Evolutionary conservation across 2,797 vertebrate genomes (phyloP), one percentile per base, ranked within the genome.

Genomic region (Varecia variegata): DNA sequence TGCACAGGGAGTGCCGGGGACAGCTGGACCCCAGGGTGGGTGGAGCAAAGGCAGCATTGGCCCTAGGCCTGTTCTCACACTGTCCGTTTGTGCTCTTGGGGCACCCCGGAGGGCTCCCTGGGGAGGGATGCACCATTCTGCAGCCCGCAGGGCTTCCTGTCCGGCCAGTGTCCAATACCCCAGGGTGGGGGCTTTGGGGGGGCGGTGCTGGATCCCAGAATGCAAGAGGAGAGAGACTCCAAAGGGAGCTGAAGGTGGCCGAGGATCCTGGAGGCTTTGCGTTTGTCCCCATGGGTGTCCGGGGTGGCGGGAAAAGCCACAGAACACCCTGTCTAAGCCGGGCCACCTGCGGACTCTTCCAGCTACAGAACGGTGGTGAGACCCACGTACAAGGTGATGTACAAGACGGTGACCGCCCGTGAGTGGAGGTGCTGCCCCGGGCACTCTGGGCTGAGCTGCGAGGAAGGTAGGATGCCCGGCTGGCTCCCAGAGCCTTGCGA

Each of bases 381-480:
- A 84, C 99, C 99, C 14, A 99, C 99, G 9, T 99, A 99, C 96
- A 99, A 99, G 97, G 98, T 99, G 94, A 98, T 99, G 81, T 99
- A 99, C 98, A 99, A 99, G 98, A 99, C 99, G 0, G 97, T 99
- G 97, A 99, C 99, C 0, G 98, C 99, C 4, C 98, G 99, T 56
- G 99, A 99, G 97, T 99, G 99, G 99, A 99, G 98, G 81, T 99
- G 99, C 98, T 99, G 99, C 97, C 99, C 99, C 0, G 99, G 99
- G 27, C 99, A 99, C 97, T 84, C 97, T 0, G 99, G 99, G 2
- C 32, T 96, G 0, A 99, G 98, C 98, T 99, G 99, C 62, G 98
- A 99, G 87, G 99, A 99, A 99, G 99, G 99, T 99, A 98, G 98
- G 98, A 30, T 40, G 23, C 52, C 40, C 32, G 1, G 13, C 56